A percentile compares a stretch with the other conserved stretches of the same genome.
Evolutionary conservation across 2,113 vertebrate species (phyloP).

Genomic region (Hassar affinis): DNA sequence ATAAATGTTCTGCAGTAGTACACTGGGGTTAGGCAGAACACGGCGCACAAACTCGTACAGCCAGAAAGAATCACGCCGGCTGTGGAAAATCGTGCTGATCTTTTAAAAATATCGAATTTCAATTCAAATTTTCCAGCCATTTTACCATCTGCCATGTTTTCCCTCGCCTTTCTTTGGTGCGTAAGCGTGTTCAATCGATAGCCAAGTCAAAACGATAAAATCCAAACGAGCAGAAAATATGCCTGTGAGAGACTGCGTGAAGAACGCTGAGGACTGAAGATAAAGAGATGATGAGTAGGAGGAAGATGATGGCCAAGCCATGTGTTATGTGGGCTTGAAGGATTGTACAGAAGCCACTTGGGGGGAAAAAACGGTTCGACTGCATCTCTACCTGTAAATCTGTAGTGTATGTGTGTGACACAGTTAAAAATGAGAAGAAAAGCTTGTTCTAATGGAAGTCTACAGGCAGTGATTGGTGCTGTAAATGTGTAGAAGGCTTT

Average conservation of each 20-base stretch:
- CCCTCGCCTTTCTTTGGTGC: background rate
- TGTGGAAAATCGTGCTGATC: background rate
- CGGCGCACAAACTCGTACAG: background rate
- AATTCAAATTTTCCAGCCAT: background rate
- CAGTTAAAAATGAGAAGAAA: background rate
- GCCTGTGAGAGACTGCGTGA: background rate
- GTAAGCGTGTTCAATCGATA: background rate
- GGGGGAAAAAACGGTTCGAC: background rate
- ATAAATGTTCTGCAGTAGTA: background rate
- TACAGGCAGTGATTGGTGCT: background rate
- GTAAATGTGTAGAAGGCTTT: background rate
- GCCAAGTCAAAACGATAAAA: background rate
- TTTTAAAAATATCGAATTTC: background rate
- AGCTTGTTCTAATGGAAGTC: background rate
- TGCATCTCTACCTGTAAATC: background rate
- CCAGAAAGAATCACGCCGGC: background rate
- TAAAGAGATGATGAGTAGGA: background rate
- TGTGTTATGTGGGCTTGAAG: slow-evolving; percentile 9
- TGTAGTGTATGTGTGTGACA: background rate
- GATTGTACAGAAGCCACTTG: background rate
- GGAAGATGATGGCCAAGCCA: slow-evolving; percentile 1
- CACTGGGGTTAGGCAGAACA: background rate
- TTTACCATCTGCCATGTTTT: background rate
- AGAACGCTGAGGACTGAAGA: background rate
- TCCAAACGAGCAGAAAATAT: background rate